Evolutionary conservation across 2,113 vertebrate genomes (phyloP).

Genomic region (Hypanus sabinus): DNA sequence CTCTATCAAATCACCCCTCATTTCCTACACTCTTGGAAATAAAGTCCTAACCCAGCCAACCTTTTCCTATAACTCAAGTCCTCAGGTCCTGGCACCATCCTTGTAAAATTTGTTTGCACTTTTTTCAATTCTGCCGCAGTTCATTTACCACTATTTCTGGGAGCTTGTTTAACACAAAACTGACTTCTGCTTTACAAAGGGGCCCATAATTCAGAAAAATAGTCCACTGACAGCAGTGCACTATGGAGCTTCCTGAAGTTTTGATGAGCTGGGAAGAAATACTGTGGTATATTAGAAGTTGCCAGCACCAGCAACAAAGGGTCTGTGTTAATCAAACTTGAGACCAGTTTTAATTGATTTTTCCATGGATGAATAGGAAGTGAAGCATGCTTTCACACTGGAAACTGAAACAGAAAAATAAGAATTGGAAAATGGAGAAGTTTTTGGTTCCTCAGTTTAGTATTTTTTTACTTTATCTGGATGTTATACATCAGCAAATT

Average conservation of each 20-base stretch:
- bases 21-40: too few species aligned
- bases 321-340: background rate
- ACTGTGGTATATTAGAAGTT: background rate
- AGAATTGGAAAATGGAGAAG: conserved; percentile 10
- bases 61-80: too few species aligned
- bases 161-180: background rate
- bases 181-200: background rate
- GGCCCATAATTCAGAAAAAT: background rate
- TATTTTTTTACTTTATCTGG: background rate
- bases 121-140: too few species aligned
- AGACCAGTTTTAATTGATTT: background rate
- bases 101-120: too few species aligned
- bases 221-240: background rate
- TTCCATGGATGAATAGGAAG: background rate
- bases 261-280: background rate
- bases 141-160: background rate
- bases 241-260: background rate
- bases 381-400: background rate
- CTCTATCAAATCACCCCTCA: too few species aligned
- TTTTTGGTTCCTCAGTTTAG: background rate
- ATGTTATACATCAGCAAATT: background rate
- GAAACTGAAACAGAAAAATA: conserved; percentile 18
- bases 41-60: too few species aligned
- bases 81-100: too few species aligned
- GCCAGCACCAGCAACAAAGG: background rate